Percentiles rank a stretch among this genome's conserved stretches.
These are phyloP conservation scores for Tigriopus japonicus DNA, from an alignment of 1,140 invertebrate genomes.

Conservation along the genomic window DNA sequence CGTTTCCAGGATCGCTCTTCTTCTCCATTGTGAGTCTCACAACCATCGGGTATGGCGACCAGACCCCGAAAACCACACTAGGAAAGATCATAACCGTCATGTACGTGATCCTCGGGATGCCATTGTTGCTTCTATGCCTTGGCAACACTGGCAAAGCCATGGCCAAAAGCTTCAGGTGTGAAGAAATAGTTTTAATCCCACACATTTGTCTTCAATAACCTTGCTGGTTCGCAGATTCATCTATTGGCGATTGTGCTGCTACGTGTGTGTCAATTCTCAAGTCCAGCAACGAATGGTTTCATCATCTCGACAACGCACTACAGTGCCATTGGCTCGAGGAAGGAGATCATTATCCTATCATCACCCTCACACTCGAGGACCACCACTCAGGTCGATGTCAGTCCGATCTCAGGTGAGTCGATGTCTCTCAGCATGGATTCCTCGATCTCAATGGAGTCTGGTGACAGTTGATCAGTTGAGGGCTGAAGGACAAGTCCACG, in stretches of 20 bases:
- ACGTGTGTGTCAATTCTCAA: slow-evolving; percentile 10
- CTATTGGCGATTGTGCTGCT: slow-evolving; percentile 29
- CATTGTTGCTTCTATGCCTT: slow-evolving; percentile 23
- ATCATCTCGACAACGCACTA: background rate
- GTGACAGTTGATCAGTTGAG: too few relatives aligned
- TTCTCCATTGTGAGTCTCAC: slow-evolving; percentile 6
- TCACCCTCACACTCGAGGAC: slow-evolving; percentile 13
- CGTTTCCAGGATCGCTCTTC: slow-evolving; percentile 2
- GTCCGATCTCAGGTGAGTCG: slow-evolving; percentile 18
- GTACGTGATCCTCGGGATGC: slow-evolving; percentile 23
- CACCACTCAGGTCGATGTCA: slow-evolving; percentile 14
- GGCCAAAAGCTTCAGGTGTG: slow-evolving; percentile 24
- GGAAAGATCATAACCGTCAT: slow-evolving; percentile 23
- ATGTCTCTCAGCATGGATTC: slow-evolving; percentile 16
- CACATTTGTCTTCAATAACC: too few relatives aligned
- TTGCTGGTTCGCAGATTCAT: slow-evolving; percentile 23
- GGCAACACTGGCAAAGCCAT: slow-evolving; percentile 22
- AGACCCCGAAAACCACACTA: slow-evolving; percentile 22
- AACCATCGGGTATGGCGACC: slow-evolving; percentile 22
- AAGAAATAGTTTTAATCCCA: too few relatives aligned
- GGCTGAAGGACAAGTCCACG: too few relatives aligned
- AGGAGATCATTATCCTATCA: slow-evolving; percentile 1
- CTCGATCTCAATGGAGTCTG: background rate
- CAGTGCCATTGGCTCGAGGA: slow-evolving; percentile 16
- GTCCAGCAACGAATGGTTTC: too few relatives aligned